A percentile compares a stretch with the other conserved stretches of the same genome.
Conservation (phyloP, 2,888 invertebrate genomes). For the Epirrita christyi region DNA sequence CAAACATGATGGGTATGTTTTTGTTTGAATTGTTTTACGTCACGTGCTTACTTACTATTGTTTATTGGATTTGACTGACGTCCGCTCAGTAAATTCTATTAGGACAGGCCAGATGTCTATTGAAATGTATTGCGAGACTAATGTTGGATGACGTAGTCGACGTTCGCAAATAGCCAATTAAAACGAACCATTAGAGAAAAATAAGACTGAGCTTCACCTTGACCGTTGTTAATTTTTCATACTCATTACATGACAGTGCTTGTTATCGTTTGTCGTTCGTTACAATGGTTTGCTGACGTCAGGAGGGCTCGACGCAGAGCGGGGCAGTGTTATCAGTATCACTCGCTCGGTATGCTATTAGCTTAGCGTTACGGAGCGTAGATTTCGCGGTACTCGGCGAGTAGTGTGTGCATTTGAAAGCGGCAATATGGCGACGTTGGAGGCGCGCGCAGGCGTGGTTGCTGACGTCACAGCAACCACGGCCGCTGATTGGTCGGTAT, state of each 20-base stretch:
- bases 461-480: constrained; percentile 72
- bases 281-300: constrained; percentile 38
- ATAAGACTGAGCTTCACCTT: constrained; percentile 47
- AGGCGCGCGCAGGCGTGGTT: constrained; percentile 84
- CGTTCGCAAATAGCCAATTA: constrained; percentile 42
- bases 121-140: constrained; percentile 24
- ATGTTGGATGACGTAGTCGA: constrained; percentile 32
- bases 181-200: constrained; percentile 35
- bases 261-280: constrained; percentile 35
- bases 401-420: constrained; percentile 54
- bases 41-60: constrained; percentile 15
- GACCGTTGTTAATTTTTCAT: constrained; percentile 50
- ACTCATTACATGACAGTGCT: constrained; percentile 34
- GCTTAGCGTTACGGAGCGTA: constrained; percentile 32
- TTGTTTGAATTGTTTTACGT: background rate
- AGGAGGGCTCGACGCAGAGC: constrained; percentile 46
- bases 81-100: constrained; percentile 20
- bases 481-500: constrained; percentile 64
- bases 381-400: constrained; percentile 50
- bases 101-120: constrained; percentile 19
- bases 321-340: constrained; percentile 50
- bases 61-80: constrained; percentile 24
- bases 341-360: too few species aligned
- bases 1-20: constrained; percentile 94
- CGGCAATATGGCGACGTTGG: constrained; percentile 68